These are phyloP conservation scores for Linyphia triangularis DNA, from an alignment of 2,888 invertebrate species.

Conservation along the genomic window DNA sequence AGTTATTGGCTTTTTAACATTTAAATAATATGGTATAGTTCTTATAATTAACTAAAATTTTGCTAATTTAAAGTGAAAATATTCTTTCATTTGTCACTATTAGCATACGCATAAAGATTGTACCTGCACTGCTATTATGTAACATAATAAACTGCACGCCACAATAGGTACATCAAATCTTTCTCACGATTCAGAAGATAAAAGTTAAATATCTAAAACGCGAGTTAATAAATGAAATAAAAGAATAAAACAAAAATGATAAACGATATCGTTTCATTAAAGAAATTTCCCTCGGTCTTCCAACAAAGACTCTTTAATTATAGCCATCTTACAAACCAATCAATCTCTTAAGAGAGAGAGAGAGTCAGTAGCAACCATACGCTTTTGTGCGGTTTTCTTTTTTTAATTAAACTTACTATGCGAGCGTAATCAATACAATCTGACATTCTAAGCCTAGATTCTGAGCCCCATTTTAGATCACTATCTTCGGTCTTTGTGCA, in stretches of 20 bases:
- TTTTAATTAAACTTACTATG: constrained; percentile 56
- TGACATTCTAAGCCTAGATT: constrained; percentile 42
- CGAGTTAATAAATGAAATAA: constrained; percentile 50
- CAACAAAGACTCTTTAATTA: constrained; percentile 68
- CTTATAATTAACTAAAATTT: too few species aligned
- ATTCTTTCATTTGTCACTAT: too few species aligned
- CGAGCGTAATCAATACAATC: constrained; percentile 61
- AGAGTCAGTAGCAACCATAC: constrained; percentile 22
- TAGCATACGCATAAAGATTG: too few species aligned
- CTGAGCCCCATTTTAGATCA: constrained; percentile 28
- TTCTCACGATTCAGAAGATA: neutral
- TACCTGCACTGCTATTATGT: neutral
- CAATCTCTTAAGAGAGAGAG: constrained; percentile 34
- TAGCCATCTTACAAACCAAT: constrained; percentile 54
- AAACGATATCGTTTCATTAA: constrained; percentile 67
- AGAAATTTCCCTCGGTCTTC: constrained; percentile 47
- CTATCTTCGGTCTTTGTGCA: constrained; percentile 49
- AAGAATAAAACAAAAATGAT: constrained; percentile 59
- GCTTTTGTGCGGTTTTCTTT: constrained; percentile 56
- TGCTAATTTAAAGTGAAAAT: too few species aligned
- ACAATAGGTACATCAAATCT: neutral
- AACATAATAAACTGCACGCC: neutral
- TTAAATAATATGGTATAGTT: too few species aligned
- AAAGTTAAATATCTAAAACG: constrained; percentile 11
- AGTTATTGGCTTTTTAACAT: too few species aligned